A percentile compares a stretch with the other conserved stretches of the same genome.
phyloP scores from a whole-genome alignment of 2,888 invertebrate species.

The Conchocele bisecta region DNA sequence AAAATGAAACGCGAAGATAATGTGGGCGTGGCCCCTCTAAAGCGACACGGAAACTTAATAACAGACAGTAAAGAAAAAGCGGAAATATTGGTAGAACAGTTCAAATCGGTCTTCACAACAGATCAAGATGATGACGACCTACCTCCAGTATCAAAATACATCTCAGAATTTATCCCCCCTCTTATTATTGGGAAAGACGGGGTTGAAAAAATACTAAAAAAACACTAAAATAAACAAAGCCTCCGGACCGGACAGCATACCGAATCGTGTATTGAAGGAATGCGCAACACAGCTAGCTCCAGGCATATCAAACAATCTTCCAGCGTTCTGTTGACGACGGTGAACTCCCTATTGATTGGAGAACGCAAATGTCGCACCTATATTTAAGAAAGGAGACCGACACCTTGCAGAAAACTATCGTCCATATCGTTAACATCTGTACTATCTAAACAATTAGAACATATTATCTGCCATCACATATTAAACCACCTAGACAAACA shows the following conservation, averaged over 20 bases:
- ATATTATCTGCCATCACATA: no score
- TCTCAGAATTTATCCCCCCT: not conserved
- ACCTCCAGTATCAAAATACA: no score
- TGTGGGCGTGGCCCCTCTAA: constrained; percentile 20
- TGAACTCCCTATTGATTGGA: no score
- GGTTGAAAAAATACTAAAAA: not conserved
- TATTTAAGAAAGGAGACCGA: no score
- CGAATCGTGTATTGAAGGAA: constrained; percentile 19
- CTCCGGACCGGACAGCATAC: constrained; percentile 17
- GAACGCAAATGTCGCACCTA: no score
- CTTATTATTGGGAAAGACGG: not conserved
- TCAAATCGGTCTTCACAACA: constrained; percentile 33
- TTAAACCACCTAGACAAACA: no score
- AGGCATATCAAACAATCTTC: not conserved
- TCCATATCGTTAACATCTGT: no score
- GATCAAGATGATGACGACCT: not conserved
- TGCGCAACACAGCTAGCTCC: constrained; percentile 20
- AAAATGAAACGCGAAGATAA: constrained; percentile 26
- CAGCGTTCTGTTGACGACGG: constrained; percentile 7
- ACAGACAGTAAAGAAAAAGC: constrained; percentile 38
- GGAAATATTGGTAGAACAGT: constrained; percentile 37
- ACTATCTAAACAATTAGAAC: no score
- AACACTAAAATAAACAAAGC: constrained; percentile 14
- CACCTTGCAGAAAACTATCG: no score
- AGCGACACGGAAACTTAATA: not conserved